phyloP scores from a whole-genome alignment of 2,797 vertebrate species.

The Amazonetta brasiliensis region DNA sequence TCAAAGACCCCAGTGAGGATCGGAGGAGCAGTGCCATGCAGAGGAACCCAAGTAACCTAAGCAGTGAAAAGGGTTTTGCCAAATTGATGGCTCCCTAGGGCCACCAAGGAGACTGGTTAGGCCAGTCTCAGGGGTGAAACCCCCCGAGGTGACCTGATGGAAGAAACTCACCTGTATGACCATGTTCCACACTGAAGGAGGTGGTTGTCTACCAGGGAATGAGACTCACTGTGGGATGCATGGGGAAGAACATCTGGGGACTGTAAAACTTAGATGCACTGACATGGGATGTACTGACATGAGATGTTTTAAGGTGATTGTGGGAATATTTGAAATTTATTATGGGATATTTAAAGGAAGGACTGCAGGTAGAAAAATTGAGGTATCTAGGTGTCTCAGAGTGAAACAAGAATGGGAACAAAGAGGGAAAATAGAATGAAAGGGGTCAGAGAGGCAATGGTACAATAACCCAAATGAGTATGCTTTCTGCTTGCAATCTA shows the following conservation, averaged over 20 bases:
- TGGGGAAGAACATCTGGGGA: neutral
- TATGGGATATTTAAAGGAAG: neutral
- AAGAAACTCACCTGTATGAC: neutral
- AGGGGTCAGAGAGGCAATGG: neutral
- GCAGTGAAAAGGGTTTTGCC: neutral
- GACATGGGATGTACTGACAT: too few species aligned
- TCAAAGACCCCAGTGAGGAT: neutral
- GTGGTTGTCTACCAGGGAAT: neutral
- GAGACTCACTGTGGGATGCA: neutral
- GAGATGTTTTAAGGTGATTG: neutral
- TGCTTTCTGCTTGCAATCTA: neutral
- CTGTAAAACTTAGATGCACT: neutral
- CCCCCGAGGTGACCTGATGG: neutral
- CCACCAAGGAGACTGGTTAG: neutral
- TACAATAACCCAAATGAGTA: neutral
- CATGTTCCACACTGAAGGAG: accelerated
- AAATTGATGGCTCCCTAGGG: neutral
- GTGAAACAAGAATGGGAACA: neutral
- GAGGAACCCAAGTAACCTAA: neutral
- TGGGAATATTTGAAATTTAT: neutral
- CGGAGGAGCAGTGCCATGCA: neutral
- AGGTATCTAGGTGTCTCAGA: neutral
- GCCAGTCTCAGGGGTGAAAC: neutral
- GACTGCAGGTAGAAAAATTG: neutral
- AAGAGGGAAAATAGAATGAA: neutral